Base-by-base conservation (phyloP, 2,797 vertebrate species). In the Rhinatrema bivittatum region DNA sequence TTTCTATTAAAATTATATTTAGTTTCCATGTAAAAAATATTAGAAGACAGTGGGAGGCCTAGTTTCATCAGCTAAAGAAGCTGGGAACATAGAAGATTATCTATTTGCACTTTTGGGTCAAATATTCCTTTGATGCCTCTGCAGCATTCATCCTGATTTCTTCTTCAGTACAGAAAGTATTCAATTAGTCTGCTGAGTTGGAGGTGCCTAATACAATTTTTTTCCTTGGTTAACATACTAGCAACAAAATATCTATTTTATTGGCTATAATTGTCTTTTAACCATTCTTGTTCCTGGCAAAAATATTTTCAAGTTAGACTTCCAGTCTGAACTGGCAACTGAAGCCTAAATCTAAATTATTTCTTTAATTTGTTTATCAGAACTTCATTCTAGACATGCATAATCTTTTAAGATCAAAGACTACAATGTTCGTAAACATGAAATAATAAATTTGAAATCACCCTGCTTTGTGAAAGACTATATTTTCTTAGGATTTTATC, bases 381-480 rank as follows among this genome's bases (percentile, higher is more conserved):
- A 53, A 58, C 32, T 29, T 55, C 32, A 32, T 42, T 66, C 23
- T 25, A 32, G 56, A 31, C 35, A 60, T 59, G 38, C 53, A 58
- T 55, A 60, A 74, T 68, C 68, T 70, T 47, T 62, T 62, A 38
- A 50, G 66, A 48, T 70, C 60, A 65, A 36, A 52, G 28, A 56
- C 39, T 17, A 36, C 43, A 56, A 38, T 28, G 11, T 4, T 53
- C 10, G 11, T 16, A 29, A 7, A 26, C 31, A 7, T 10, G n/a
- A n/a, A n/a, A n/a, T n/a, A n/a, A n/a, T n/a, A n/a, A n/a, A n/a
- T n/a, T n/a, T n/a, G n/a, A n/a, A n/a, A n/a, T n/a, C n/a, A n/a
- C n/a, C n/a, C n/a, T n/a, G n/a, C n/a, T n/a, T n/a, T n/a, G n/a
- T n/a, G n/a, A n/a, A n/a, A n/a, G n/a, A n/a, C n/a, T n/a, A n/a